phyloP scores from a whole-genome alignment of 2,888 invertebrate genomes.

The Trachelus stipa region DNA sequence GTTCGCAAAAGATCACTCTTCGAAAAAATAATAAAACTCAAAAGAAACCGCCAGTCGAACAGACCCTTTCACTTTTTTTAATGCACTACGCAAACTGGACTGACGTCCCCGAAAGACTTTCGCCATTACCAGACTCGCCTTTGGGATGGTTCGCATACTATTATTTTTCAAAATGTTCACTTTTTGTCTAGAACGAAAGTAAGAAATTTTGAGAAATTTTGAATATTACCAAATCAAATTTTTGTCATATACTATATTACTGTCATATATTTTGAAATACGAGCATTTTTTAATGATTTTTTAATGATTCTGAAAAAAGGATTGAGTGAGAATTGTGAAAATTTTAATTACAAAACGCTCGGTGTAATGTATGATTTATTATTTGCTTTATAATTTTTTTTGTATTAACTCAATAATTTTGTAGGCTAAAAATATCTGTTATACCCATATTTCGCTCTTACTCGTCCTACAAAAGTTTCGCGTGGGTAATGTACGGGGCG shows the following conservation, averaged over 20 bases:
- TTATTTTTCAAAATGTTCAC: neutral
- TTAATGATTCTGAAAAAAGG: neutral
- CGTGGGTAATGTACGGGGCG: neutral
- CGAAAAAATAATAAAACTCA: neutral
- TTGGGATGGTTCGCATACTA: neutral
- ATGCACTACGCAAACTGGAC: neutral
- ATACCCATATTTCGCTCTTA: neutral
- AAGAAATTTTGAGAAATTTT: neutral
- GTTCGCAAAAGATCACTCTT: neutral
- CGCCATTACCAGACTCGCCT: neutral
- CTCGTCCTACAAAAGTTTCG: neutral
- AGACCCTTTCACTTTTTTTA: neutral
- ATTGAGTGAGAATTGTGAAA: neutral
- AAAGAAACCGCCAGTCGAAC: neutral
- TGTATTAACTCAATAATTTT: neutral
- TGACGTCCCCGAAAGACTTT: neutral
- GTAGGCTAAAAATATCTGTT: neutral
- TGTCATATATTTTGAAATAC: neutral
- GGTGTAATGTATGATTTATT: neutral
- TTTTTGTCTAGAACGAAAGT: neutral
- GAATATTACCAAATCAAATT: neutral
- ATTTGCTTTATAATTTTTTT: too few relatives aligned
- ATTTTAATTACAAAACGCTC: neutral
- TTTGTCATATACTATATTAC: neutral
- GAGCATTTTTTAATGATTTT: neutral